These are phyloP conservation scores for Brachypodius melanocephalos DNA, from an alignment of 2,113 vertebrate genomes.

Conservation along the genomic window DNA sequence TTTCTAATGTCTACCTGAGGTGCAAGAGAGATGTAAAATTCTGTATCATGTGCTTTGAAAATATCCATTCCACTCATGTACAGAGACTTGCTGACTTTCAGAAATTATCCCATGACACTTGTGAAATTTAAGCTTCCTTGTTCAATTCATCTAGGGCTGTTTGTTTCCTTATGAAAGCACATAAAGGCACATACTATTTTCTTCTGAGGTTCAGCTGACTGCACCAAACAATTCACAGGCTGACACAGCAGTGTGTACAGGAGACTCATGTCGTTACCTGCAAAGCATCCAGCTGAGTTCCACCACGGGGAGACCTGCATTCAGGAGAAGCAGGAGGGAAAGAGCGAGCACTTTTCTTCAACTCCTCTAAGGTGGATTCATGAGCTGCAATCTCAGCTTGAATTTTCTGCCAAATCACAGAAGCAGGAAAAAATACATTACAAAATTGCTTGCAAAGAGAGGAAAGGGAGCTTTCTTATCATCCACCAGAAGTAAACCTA, in stretches of 20 bases:
- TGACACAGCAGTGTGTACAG: neutral
- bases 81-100: neutral
- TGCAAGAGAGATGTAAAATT: neutral
- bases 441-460: neutral
- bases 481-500: neutral
- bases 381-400: conserved; percentile 89
- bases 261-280: conserved; percentile 76
- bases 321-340: conserved; percentile 76
- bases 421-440: neutral
- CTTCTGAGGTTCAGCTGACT: neutral
- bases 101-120: neutral
- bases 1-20: neutral
- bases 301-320: conserved; percentile 79
- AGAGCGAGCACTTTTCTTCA: conserved; percentile 81
- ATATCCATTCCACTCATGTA: neutral
- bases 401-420: conserved; percentile 77
- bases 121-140: neutral
- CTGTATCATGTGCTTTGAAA: neutral
- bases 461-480: neutral
- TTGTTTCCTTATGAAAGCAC: neutral
- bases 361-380: conserved; percentile 86
- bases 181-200: neutral
- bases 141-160: neutral
- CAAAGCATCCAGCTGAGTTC: conserved; percentile 85
- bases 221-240: neutral